Percentiles rank a stretch among this genome's conserved stretches.
These are phyloP conservation scores for Heteromurus nitidus DNA, from an alignment of 2,888 invertebrate species.

Conservation along the genomic window DNA sequence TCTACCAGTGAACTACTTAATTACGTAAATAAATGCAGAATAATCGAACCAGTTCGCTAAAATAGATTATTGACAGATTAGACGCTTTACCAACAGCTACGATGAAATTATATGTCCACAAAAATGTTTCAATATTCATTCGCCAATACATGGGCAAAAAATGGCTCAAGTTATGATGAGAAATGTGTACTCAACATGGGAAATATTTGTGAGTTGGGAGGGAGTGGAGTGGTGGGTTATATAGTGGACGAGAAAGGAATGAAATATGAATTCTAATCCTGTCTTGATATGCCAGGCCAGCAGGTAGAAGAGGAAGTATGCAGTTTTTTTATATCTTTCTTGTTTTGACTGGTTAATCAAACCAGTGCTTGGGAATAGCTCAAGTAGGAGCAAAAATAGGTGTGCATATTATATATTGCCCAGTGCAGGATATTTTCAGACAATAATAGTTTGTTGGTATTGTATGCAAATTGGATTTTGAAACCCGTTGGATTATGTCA, in stretches of 20 bases:
- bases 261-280: constrained; percentile 44
- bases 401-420: background rate
- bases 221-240: too few relatives aligned
- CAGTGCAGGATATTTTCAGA: background rate
- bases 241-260: constrained; percentile 10
- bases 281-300: constrained; percentile 32
- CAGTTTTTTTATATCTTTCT: background rate
- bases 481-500: background rate
- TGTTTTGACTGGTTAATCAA: constrained; percentile 14
- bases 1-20: constrained; percentile 41
- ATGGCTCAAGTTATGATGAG: too few relatives aligned
- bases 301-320: constrained; percentile 18
- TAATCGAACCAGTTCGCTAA: constrained; percentile 31
- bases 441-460: background rate
- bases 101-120: background rate
- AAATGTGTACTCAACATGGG: too few relatives aligned
- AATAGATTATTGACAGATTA: constrained; percentile 25
- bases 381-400: constrained; percentile 8
- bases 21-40: constrained; percentile 31
- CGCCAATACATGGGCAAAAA: too few relatives aligned
- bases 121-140: too few relatives aligned
- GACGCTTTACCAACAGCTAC: constrained; percentile 28
- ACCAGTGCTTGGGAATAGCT: background rate
- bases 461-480: constrained; percentile 35
- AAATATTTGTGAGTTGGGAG: too few relatives aligned